Evolutionary conservation across 2,113 vertebrate genomes (phyloP).

Genomic region (Caracal caracal): DNA sequence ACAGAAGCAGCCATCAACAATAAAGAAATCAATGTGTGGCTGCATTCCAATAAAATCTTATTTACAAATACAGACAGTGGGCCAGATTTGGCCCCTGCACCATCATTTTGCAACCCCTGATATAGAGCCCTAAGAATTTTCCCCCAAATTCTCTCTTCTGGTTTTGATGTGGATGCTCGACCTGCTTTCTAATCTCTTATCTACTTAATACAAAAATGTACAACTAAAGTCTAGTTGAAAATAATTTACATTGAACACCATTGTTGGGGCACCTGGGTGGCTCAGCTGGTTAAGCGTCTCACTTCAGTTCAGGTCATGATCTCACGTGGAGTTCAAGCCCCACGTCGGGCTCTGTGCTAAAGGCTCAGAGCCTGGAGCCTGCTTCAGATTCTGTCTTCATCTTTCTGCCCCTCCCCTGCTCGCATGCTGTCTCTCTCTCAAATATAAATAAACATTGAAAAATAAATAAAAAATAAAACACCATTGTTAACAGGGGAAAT

Average conservation of each 20-base stretch:
- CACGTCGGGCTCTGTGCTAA: too few species aligned
- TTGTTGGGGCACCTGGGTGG: too few species aligned
- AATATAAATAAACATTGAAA: too few species aligned
- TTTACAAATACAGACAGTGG: neutral
- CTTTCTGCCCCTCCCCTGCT: neutral
- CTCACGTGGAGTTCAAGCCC: too few species aligned
- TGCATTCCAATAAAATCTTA: constrained; percentile 35
- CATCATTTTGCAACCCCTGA: neutral
- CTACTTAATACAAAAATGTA: neutral
- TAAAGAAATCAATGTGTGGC: neutral
- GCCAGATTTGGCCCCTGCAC: neutral
- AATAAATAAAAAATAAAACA: too few species aligned
- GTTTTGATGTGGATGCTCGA: neutral
- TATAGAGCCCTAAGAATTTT: neutral
- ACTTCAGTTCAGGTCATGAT: too few species aligned
- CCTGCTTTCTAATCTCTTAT: constrained; percentile 13
- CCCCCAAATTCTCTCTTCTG: neutral
- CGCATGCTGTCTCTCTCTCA: too few species aligned
- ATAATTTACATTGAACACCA: neutral
- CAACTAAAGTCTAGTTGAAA: constrained; percentile 42
- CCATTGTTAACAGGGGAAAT: neutral
- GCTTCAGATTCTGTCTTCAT: too few species aligned
- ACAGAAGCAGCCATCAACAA: neutral
- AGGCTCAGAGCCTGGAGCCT: too few species aligned
- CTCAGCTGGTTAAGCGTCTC: too few species aligned